Base-by-base conservation (phyloP, 2,797 vertebrate genomes). In the Oryzias dopingdopingensis region DNA sequence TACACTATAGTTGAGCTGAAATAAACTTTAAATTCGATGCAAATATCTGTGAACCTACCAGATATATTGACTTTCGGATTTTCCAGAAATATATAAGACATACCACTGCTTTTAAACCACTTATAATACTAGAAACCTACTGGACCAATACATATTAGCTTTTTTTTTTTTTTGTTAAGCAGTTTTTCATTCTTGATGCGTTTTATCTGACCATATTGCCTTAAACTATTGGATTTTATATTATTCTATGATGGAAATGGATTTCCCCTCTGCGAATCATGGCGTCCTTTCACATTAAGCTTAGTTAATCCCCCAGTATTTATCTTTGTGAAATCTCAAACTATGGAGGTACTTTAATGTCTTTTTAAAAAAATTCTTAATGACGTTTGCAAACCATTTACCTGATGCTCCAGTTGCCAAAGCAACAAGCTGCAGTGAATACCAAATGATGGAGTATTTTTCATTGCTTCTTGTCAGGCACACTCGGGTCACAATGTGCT, bases 401-500 rank as follows among this genome's bases (percentile, higher is more conserved):
- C 52, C 59, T 59, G 54, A 71, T 82, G 55, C 59, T 47, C 24
- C 45, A 14, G 71, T 84, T 82, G 61, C 79, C 74, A 75, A 57
- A 83, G 84, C 74, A 88, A 82, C 83, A 77, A 29, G 41, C 65
- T 46, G 22, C 40, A 60, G 53, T 60, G 47, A 76, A 56, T 59
- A 26, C 24, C 56, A 68, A 42, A 65, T 62, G 42, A 65, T 41
- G 24, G 15, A 17, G 13, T 42, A 56, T 37, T 53, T 42, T 50
- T 44, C 64, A 43, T 48, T 68, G 41, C n/a, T 49, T 66, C 66
- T 52, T 72, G 26, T 57, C 46, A 16, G 41, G 56, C 32, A 59
- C 52, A 4, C 47, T 52, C 40, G 4, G 53, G 57, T 68, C 46
- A 66, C 43, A 45, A 1, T 52, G 8, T 56, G 56, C 29, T 18